phyloP scores from a whole-genome alignment of 1,140 invertebrate species.

The Cotesia typhae region DNA sequence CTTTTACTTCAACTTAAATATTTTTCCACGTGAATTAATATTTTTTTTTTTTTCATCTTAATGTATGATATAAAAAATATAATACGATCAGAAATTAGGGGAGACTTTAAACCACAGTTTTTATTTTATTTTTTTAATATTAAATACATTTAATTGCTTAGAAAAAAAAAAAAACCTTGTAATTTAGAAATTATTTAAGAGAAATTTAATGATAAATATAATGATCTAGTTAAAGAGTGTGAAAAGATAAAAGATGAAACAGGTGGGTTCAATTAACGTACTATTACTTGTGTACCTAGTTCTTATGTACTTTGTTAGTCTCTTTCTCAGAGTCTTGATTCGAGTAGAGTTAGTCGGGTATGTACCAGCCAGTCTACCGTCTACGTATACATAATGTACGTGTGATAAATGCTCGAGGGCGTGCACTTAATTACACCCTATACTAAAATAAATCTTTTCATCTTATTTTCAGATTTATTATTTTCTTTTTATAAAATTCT shows the following conservation, averaged over 20 bases:
- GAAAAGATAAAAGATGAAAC: conserved; percentile 38
- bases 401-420: conserved; percentile 28
- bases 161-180: too few species aligned
- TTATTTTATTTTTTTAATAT: too few species aligned
- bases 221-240: not conserved
- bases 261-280: conserved; percentile 53
- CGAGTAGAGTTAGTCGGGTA: too few species aligned
- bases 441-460: too few species aligned
- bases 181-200: too few species aligned
- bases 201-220: not conserved
- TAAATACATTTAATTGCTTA: not conserved
- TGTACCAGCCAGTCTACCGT: not conserved
- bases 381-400: too few species aligned
- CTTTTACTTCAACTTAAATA: conserved; percentile 32
- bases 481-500: too few species aligned
- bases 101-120: too few species aligned
- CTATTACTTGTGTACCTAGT: conserved; percentile 54
- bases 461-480: too few species aligned
- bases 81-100: too few species aligned
- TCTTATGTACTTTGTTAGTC: conserved; percentile 37
- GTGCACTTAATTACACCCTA: conserved; percentile 34
- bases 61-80: too few species aligned
- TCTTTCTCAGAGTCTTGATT: too few species aligned
- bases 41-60: not conserved
- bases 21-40: conserved; percentile 27